Percentiles rank a stretch among this genome's conserved stretches.
Evolutionary conservation across 2,888 invertebrate genomes (phyloP).

Genomic region (Drosophila diplacantha): DNA sequence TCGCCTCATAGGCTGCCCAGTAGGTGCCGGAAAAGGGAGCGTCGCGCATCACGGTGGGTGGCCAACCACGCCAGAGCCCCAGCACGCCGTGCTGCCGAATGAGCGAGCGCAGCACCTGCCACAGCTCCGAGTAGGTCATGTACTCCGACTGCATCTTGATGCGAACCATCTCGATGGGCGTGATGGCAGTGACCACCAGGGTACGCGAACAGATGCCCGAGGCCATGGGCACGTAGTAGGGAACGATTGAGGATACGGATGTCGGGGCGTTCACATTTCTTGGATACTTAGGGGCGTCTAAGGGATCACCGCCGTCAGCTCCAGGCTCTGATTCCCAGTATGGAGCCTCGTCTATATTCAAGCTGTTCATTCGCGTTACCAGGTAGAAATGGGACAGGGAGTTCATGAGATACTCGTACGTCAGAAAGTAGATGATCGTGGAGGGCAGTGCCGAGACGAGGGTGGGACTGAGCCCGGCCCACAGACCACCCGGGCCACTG

Average conservation of each 20-base stretch:
- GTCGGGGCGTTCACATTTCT: not conserved
- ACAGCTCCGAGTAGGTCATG: constrained; percentile 82
- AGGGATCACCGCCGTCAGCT: constrained; percentile 11
- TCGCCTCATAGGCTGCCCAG: constrained; percentile 90
- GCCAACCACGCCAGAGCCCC: constrained; percentile 87
- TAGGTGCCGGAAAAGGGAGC: constrained; percentile 83
- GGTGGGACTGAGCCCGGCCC: constrained; percentile 98
- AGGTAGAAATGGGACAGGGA: constrained; percentile 78
- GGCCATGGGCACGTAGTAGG: constrained; percentile 81
- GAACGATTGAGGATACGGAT: constrained; percentile 12
- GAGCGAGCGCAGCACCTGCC: constrained; percentile 80
- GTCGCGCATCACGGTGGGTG: constrained; percentile 62
- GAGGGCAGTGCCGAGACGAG: constrained; percentile 95
- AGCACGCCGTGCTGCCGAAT: constrained; percentile 83
- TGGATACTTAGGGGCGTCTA: not conserved
- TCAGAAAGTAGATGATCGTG: constrained; percentile 96
- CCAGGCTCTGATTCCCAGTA: constrained; percentile 6
- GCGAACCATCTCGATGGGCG: constrained; percentile 94
- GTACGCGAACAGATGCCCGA: constrained; percentile 90
- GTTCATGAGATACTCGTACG: constrained; percentile 91
- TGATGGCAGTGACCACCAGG: constrained; percentile 88
- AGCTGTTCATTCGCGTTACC: not conserved
- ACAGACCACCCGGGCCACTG: constrained; percentile 92
- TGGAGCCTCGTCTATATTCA: constrained; percentile 1
- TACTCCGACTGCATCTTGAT: constrained; percentile 98